These are phyloP conservation scores for Sitta carolinensis DNA, from an alignment of 2,797 vertebrate species.

Conservation along the genomic window DNA sequence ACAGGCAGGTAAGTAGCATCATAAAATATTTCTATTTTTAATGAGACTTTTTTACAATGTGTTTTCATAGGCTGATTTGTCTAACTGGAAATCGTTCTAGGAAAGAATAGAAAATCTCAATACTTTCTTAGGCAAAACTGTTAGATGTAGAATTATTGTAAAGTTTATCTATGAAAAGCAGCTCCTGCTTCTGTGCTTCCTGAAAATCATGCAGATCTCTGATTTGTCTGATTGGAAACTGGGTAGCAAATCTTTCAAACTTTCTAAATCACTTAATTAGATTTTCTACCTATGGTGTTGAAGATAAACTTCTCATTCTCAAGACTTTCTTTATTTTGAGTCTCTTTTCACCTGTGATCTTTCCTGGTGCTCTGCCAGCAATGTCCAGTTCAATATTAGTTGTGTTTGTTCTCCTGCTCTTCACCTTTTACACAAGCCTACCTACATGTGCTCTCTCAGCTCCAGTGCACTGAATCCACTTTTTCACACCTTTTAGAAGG, in stretches of 20 bases:
- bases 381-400: background rate
- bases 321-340: background rate
- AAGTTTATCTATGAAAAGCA: background rate
- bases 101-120: background rate
- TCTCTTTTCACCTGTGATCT: background rate
- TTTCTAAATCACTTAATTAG: background rate
- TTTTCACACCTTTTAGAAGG: background rate
- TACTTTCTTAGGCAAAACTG: background rate
- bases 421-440: background rate
- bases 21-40: slow-evolving; percentile 8
- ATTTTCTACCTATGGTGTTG: background rate
- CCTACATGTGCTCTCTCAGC: rapidly evolving
- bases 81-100: background rate
- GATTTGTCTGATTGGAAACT: background rate
- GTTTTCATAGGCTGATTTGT: background rate
- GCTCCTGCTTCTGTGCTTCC: background rate
- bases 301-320: background rate
- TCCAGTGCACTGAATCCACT: background rate
- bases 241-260: background rate
- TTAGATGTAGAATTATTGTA: background rate
- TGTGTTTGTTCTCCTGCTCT: background rate
- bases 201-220: background rate
- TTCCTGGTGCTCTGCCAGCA: background rate
- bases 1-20: slow-evolving; percentile 82
- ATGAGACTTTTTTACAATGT: background rate